Evolutionary conservation across 92 coral and sea anemone species (phyloP).

Genomic region (Epizoanthus rinbou): DNA sequence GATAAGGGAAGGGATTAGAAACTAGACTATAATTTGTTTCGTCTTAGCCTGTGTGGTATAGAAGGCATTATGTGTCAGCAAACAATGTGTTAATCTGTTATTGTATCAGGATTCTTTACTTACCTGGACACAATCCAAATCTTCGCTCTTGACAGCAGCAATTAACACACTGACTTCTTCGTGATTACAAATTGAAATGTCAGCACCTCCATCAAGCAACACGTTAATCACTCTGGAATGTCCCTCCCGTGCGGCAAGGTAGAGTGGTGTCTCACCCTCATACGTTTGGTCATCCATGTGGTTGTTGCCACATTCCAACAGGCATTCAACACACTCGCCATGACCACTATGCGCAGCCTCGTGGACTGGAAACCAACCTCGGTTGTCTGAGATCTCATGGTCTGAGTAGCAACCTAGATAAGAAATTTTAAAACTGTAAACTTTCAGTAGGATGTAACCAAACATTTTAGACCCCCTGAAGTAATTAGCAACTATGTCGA

Average conservation of each 20-base stretch:
- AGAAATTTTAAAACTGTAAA: no score
- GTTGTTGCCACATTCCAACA: conserved; percentile 49
- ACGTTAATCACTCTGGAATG: conserved; percentile 49
- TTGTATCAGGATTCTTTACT: not conserved
- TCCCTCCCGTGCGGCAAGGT: conserved; percentile 64
- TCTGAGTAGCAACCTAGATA: not conserved
- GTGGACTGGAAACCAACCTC: conserved; percentile 89
- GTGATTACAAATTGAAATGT: conserved; percentile 55
- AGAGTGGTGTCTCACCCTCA: conserved; percentile 77
- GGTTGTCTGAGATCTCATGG: conserved; percentile 75
- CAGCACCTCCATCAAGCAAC: conserved; percentile 59
- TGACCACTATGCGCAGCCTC: conserved; percentile 78
- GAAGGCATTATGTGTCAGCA: no score
- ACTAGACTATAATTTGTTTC: no score
- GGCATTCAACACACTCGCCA: conserved; percentile 50
- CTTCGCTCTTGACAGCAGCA: conserved; percentile 75
- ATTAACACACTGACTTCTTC: conserved; percentile 65
- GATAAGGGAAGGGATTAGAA: no score
- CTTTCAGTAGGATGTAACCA: no score
- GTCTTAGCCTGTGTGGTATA: no score
- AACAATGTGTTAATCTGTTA: no score
- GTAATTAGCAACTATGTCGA: no score
- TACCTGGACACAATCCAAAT: conserved; percentile 68
- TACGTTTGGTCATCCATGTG: conserved; percentile 65
- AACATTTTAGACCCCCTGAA: no score